A percentile compares a stretch with the other conserved stretches of the same genome.
Conservation (phyloP, 1,140 invertebrate species). For the Zeugodacus cucurbitae region DNA sequence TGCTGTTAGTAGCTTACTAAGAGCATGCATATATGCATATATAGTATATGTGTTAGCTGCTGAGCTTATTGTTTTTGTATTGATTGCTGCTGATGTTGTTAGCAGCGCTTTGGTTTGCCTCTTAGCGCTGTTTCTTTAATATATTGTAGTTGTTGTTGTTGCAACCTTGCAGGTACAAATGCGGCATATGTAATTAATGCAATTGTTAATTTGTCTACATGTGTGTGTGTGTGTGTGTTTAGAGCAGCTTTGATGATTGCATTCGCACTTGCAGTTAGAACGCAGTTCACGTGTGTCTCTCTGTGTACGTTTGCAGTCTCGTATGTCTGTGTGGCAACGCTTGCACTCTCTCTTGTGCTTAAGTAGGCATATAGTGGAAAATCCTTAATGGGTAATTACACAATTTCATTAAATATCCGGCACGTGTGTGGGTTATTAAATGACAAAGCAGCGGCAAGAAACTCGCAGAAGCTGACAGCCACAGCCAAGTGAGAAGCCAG, state of each 20-base stretch:
- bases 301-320: not conserved
- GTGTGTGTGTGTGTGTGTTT: not conserved
- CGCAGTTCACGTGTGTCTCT: not conserved
- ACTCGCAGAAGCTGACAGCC: too few species aligned
- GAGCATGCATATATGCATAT: not conserved
- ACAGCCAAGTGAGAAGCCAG: not conserved
- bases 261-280: not conserved
- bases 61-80: not conserved
- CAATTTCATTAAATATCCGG: conserved; percentile 34
- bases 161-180: not conserved
- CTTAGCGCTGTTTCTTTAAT: not conserved
- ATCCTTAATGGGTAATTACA: conserved; percentile 41
- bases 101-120: not conserved
- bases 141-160: not conserved
- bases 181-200: conserved; percentile 12
- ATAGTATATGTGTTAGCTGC: not conserved
- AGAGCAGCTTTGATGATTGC: not conserved
- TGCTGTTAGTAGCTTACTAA: not conserved
- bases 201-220: not conserved
- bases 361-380: conserved; percentile 39
- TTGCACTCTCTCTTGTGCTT: not conserved
- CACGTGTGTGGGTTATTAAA: not conserved
- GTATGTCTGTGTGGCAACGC: not conserved
- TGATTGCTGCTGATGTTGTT: not conserved
- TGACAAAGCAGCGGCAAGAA: not conserved